Evolutionary conservation across 2,888 invertebrate genomes (phyloP), one percentile per base, ranked within the genome.

Genomic region (Lithosia quadra): DNA sequence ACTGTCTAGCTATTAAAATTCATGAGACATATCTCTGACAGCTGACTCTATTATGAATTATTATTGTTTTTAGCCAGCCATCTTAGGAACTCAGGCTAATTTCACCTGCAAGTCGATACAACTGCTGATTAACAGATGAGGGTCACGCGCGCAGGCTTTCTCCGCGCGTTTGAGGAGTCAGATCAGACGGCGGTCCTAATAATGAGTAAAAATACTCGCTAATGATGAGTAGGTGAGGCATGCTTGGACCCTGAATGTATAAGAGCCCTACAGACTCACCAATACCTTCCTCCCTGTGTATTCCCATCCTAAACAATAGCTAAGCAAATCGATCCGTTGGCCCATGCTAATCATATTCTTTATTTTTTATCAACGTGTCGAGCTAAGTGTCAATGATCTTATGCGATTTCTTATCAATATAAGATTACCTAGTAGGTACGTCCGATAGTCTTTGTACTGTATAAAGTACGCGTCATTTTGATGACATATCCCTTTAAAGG

Each of bases 301-400:
- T n/a, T 24, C 58, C 39, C 8, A 72, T 22, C 63, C 55, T 58
- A 60, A 65, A 59, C 60, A 65, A n/a, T 68, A 70, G 65, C 70
- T 60, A 71, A 22, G 60, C 24, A 67, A 64, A 58, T 28, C 43
- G 58, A 71, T 67, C 34, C 49, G 24, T 57, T 67, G 66, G 79
- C 74, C 70, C 63, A 68, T 24, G 64, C 63, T 81, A 77, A 75
- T 79, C 72, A 72, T 76, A 77, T 76, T 76, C 69, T 78, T 74
- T 76, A 72, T 74, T 34, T 55, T 72, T 80, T 82, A 82, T 80
- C 78, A 67, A 68, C 21, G 36, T 68, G 60, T 72, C 73, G 72
- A 80, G 71, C 72, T 73, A 81, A 80, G 80, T 80, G 82, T 80
- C 80, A 81, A 76, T 82, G 82, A 72, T 81, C 80, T 74, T 78